Evolutionary conservation across 2,888 invertebrate species (phyloP).

Genomic region (Aporophyla lueneburgensis): DNA sequence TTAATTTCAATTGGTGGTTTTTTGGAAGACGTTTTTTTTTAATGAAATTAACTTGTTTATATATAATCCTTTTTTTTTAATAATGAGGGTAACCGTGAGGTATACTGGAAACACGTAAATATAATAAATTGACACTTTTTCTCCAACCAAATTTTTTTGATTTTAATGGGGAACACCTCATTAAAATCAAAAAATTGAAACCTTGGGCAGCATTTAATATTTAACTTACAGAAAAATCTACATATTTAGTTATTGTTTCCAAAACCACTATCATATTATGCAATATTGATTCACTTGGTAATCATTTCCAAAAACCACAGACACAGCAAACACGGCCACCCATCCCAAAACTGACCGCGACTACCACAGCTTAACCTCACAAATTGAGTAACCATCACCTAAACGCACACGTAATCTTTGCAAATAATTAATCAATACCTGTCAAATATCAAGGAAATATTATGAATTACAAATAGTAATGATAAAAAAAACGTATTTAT

Average conservation of each 20-base stretch:
- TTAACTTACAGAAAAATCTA: neutral
- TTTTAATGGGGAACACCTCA: too few species aligned
- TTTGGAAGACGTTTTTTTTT: too few species aligned
- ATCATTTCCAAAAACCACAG: neutral
- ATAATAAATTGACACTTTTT: too few species aligned
- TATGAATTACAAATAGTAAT: slow-evolving; percentile 2
- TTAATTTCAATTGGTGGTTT: too few species aligned
- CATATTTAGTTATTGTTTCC: neutral
- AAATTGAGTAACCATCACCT: neutral
- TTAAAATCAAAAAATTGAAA: neutral
- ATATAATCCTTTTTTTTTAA: too few species aligned
- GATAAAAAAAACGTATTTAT: neutral
- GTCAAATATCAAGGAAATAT: slow-evolving; percentile 15
- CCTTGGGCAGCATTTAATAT: too few species aligned
- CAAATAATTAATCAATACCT: slow-evolving; percentile 16
- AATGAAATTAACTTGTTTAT: too few species aligned
- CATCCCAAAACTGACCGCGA: neutral
- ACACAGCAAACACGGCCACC: neutral
- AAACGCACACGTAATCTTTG: slow-evolving; percentile 3
- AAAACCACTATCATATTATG: neutral
- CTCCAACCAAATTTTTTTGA: too few species aligned
- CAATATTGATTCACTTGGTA: neutral
- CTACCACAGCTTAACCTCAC: neutral
- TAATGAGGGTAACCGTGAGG: too few species aligned
- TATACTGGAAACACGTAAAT: too few species aligned